Percentiles rank a stretch among this genome's conserved stretches.
These are phyloP conservation scores for Heterotilapia buettikoferi DNA, from an alignment of 2,113 vertebrate genomes.

Conservation along the genomic window DNA sequence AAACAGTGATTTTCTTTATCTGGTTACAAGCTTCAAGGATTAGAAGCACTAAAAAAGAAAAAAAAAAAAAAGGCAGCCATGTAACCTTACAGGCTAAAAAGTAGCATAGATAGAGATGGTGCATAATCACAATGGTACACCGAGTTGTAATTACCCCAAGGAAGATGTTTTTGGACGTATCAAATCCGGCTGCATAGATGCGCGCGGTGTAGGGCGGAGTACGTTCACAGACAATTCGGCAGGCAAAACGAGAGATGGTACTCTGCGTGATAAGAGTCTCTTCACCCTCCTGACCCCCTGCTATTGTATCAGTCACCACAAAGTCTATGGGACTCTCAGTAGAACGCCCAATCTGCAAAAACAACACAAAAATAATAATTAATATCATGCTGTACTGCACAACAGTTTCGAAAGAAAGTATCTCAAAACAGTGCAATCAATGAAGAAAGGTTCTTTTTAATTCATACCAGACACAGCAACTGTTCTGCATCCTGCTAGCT, in stretches of 20 bases:
- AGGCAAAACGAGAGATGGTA: conserved; percentile 97
- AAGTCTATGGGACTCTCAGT: conserved; percentile 98
- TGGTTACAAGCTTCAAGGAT: not conserved
- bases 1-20: not conserved
- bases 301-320: conserved; percentile 95
- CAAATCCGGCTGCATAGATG: conserved; percentile 96
- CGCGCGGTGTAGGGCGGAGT: conserved; percentile 86
- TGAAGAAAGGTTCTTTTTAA: not conserved
- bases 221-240: conserved; percentile 92
- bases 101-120: not conserved
- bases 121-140: not conserved
- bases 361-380: conserved; percentile 1
- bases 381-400: not conserved
- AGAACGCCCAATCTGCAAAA: conserved; percentile 87
- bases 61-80: not conserved
- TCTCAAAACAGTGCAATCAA: not conserved
- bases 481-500: not conserved
- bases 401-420: not conserved
- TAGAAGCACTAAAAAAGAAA: not conserved
- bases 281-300: conserved; percentile 83
- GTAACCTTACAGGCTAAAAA: not conserved
- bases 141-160: conserved; percentile 83
- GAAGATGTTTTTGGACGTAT: conserved; percentile 98
- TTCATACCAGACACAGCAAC: not conserved
- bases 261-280: conserved; percentile 94